Conservation (phyloP, 1,140 invertebrate genomes). For the Caerostris extrusa region DNA sequence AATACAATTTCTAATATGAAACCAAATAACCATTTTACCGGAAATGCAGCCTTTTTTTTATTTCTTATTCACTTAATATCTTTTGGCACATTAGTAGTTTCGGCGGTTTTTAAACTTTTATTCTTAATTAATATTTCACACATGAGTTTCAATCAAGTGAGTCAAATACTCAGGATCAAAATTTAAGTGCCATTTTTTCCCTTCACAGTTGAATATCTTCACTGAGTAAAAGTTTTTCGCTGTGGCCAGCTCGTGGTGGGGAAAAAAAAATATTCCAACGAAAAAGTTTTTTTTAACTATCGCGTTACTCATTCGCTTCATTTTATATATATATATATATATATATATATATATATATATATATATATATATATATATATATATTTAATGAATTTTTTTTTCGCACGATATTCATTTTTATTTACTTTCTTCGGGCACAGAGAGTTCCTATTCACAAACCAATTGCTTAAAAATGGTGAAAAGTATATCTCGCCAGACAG, state of each 20-base stretch:
- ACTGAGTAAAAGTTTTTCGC: neutral
- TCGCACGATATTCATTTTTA: neutral
- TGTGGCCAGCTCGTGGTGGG: neutral
- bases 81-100: neutral
- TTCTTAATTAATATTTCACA: neutral
- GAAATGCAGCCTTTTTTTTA: neutral
- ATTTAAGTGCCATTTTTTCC: neutral
- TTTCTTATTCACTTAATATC: neutral
- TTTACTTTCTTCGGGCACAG: neutral
- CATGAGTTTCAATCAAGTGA: neutral
- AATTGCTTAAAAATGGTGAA: slow-evolving; percentile 18
- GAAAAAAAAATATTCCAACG: neutral
- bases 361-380: too few relatives aligned
- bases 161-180: neutral
- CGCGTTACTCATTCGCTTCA: neutral
- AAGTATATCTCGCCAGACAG: neutral
- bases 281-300: slow-evolving; percentile 15
- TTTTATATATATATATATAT: too few relatives aligned
- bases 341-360: too few relatives aligned
- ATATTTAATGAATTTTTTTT: too few relatives aligned
- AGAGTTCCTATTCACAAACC: neutral
- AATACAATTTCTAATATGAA: neutral
- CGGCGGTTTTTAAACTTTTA: neutral
- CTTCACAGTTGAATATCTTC: neutral
- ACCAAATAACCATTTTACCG: neutral